Evolutionary conservation across 2,888 invertebrate genomes (phyloP), one percentile per base, ranked within the genome.

Genomic region (Exephanes ischioxanthus): DNA sequence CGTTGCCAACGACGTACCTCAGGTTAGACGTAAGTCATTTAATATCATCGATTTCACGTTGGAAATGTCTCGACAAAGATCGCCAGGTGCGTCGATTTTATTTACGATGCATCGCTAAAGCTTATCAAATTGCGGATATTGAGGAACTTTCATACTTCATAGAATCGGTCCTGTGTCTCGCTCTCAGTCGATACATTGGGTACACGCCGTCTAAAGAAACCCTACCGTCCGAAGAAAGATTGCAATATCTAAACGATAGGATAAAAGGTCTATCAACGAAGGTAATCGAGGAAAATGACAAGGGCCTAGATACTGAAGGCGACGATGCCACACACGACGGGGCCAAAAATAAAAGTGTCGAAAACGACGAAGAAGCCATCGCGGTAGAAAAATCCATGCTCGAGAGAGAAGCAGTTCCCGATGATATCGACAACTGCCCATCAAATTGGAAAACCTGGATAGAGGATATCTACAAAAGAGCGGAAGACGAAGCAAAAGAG

Each of bases 1-100:
- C 55, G 1, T 41, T 85, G 61, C 82, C 81, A 26, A 22, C 75
- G 33, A 78, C 78, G 11, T 82, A 73, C n/a, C 48, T 85, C 7
- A 51, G 78, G 30, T 73, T 85, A 48, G 55, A 82, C 30, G 41
- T 71, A 11, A 68, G 75, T 19, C 67, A 70, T 19, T 19, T 76
- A 5, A 16, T 55, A 41, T 4, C 51, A 1, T 41, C 37, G 77
- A 26, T 77, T 11, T 37, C 37, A 16, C 67, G 77, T 37, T 72
- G 55, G 72, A 33, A 53, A 1, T 53, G 77, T 22, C 37, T 75
- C 2, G 41, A 30, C 16, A 41, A 41, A 14, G 22, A 75, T 7
- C 41, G 73, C 14, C 53, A 68, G 63, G 70, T 82, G 19, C 14
- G 76, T 19, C 48, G 82, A 63, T 70, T 68, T 37, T 48, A 77